Evolutionary conservation across 2,888 invertebrate species (phyloP).

Genomic region (Xanthia togata): DNA sequence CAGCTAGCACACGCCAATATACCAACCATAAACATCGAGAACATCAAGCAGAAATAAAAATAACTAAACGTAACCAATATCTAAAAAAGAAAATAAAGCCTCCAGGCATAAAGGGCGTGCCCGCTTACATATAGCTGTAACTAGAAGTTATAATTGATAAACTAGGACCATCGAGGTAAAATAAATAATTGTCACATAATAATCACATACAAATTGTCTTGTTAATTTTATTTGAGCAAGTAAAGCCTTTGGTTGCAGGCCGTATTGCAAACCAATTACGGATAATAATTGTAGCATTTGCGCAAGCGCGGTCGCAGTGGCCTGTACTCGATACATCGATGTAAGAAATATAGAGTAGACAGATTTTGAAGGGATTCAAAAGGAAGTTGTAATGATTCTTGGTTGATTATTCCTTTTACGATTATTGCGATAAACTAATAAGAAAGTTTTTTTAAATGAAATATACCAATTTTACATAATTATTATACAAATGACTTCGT

Average conservation of each 20-base stretch:
- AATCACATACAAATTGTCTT: background rate
- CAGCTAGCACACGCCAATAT: too few species aligned
- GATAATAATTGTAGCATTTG: conserved; percentile 73
- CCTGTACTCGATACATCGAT: conserved; percentile 59
- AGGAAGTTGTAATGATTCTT: background rate
- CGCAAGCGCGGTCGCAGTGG: conserved; percentile 66
- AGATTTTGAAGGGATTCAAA: background rate
- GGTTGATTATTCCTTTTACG: background rate
- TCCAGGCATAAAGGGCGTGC: too few species aligned
- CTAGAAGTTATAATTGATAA: too few species aligned
- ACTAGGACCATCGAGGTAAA: too few species aligned
- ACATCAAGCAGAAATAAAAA: too few species aligned
- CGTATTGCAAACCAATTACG: conserved; percentile 69
- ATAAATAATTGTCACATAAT: too few species aligned
- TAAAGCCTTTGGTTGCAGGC: conserved; percentile 38
- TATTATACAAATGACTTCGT: background rate
- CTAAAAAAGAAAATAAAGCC: too few species aligned
- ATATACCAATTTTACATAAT: background rate
- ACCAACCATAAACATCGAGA: too few species aligned
- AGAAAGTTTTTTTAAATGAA: background rate
- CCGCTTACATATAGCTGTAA: too few species aligned
- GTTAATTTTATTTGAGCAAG: conserved; percentile 26
- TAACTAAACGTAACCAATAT: too few species aligned
- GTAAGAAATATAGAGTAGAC: conserved; percentile 64
- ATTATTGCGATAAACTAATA: background rate